A percentile compares a stretch with the other conserved stretches of the same genome.
Evolutionary conservation across 53 echinoderm and acorn worm species (phyloP).

Genomic region (Patiria pectinifera): DNA sequence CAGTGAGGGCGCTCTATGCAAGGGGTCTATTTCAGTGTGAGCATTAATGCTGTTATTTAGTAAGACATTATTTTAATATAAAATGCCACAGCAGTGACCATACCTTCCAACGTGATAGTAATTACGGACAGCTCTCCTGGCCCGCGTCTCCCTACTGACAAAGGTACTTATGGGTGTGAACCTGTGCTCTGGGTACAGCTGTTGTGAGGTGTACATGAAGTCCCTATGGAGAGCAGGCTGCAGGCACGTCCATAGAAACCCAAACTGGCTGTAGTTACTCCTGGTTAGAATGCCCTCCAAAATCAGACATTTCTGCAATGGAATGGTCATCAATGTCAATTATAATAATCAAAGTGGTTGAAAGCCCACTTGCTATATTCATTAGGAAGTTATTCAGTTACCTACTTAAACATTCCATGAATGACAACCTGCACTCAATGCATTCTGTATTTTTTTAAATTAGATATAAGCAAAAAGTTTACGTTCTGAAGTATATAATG

Average conservation of each 20-base stretch:
- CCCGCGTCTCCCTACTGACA: slow-evolving; percentile 79
- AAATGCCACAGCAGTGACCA: too few species aligned
- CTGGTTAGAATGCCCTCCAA: slow-evolving; percentile 83
- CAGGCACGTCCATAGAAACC: slow-evolving; percentile 91
- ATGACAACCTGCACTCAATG: background rate
- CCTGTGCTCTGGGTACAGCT: slow-evolving; percentile 70
- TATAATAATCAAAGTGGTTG: background rate
- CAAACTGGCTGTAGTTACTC: slow-evolving; percentile 90
- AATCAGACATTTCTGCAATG: slow-evolving; percentile 80
- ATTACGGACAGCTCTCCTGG: slow-evolving; percentile 81
- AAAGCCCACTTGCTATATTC: background rate
- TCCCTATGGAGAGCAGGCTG: slow-evolving; percentile 94
- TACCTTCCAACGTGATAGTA: slow-evolving; percentile 93
- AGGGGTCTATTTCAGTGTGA: too few species aligned
- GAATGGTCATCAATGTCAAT: background rate
- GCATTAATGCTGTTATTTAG: too few species aligned
- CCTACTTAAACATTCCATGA: background rate
- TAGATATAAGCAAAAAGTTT: too few species aligned
- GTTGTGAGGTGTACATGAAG: slow-evolving; percentile 98
- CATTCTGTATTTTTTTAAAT: too few species aligned
- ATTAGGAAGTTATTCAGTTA: background rate
- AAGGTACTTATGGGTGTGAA: slow-evolving; percentile 87
- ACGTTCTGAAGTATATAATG: too few species aligned
- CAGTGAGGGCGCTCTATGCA: too few species aligned
- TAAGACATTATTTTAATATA: too few species aligned